Evolutionary conservation across 1,140 invertebrate species (phyloP).

Genomic region (Hycleus phaleratus): DNA sequence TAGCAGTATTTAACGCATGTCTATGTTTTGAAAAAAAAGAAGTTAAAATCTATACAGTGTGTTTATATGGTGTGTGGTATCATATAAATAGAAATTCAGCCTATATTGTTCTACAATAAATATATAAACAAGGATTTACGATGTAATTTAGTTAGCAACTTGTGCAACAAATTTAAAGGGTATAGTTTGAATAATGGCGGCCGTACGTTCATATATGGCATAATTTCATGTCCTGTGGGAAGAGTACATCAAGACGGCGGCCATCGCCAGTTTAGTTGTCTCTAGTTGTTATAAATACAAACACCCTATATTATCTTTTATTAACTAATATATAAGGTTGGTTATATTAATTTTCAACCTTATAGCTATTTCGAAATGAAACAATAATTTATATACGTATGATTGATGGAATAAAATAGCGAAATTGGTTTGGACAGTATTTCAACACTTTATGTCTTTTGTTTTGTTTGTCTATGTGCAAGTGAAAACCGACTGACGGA

Average conservation of each 20-base stretch:
- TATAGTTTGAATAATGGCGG: conserved; percentile 26
- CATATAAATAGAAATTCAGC: too few relatives aligned
- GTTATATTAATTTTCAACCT: too few relatives aligned
- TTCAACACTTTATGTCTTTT: not conserved
- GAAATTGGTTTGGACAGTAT: not conserved
- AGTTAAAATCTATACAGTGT: too few relatives aligned
- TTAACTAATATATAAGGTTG: too few relatives aligned
- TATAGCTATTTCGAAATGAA: too few relatives aligned
- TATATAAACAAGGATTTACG: conserved; percentile 25
- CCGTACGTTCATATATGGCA: conserved; percentile 25
- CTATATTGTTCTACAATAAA: conserved; percentile 12
- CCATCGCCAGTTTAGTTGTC: not conserved
- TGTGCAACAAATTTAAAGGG: conserved; percentile 27
- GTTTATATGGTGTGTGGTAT: too few relatives aligned
- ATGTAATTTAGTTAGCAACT: conserved; percentile 26
- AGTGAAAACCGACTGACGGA: conserved; percentile 1
- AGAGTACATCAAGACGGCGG: conserved; percentile 22
- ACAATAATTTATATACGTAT: too few relatives aligned
- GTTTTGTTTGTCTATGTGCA: not conserved
- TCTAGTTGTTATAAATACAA: too few relatives aligned
- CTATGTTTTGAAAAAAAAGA: too few relatives aligned
- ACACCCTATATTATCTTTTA: not conserved
- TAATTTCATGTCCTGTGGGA: conserved; percentile 24
- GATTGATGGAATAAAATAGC: too few relatives aligned
- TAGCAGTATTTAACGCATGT: too few relatives aligned